Base-by-base conservation (phyloP, 2,888 invertebrate genomes). In the Branchipolynoe longqiensis region DNA sequence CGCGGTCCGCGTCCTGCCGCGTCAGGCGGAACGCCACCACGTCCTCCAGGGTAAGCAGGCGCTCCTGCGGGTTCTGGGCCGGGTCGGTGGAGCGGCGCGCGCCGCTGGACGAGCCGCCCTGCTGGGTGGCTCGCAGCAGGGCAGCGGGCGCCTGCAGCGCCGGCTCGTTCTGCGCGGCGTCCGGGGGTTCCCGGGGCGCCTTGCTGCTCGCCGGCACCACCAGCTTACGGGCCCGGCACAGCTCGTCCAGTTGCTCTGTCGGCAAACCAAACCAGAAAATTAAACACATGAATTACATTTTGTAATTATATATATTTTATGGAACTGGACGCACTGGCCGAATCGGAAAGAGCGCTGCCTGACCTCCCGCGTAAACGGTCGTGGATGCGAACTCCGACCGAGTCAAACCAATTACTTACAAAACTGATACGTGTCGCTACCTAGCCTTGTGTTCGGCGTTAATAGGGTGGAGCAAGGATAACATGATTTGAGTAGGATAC, bases 21-120 rank as follows among this genome's bases (percentile, higher is more conserved):
- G 41, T 78, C 48, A 78, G 78, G 25, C 78, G 41, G 25, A 41
- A 78, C 4, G 78, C 78, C 22, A 78, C 78, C 78, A 78, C n/a
- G 78, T 78, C 54, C 78, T 78, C 78, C 41, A 78, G 78, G 1
- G 78, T 78, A 33, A 78, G 78, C 18, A 78, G 48, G 8, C 78
- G 78, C 78, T 78, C 78, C 48, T 78, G 78, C 4, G 78, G 78
- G 28, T 48, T 78, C 48, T 78, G 78, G 28, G 78, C 14, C 22
- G 69, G 8, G 69, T 69, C 69, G 2, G 12, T 31, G 25, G 62
- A 28, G 36, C 33, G 36, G 69, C 69, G 69, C 8, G 8, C 48
- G 3, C 36, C 69, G 6, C 8, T 18, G 4, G 31, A 3, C 14
- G 69, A 3, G 1, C 2, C 28, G 8, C 69, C 69, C 36, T 38